Conservation (phyloP, 1,140 invertebrate genomes). For the Scaptomyza pallida region DNA sequence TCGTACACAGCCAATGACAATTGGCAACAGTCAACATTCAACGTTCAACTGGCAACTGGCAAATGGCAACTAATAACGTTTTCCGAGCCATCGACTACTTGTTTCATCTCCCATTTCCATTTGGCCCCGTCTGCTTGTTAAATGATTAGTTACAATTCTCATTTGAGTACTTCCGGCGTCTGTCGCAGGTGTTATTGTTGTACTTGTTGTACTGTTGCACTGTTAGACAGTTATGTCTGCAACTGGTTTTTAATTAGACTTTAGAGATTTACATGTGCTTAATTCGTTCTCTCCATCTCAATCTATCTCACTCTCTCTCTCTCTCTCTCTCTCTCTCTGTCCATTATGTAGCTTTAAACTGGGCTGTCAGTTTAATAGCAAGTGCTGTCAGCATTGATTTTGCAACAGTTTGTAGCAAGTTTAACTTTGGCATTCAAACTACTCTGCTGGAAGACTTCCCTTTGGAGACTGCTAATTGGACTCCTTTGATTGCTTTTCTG, state of each 20-base stretch:
- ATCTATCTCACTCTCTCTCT: too few species aligned
- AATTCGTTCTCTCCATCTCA: background rate
- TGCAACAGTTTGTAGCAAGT: constrained; percentile 31
- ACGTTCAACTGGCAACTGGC: constrained; percentile 50
- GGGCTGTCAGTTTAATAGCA: constrained; percentile 44
- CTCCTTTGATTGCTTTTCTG: constrained; percentile 29
- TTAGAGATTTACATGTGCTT: constrained; percentile 50
- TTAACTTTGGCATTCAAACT: constrained; percentile 27
- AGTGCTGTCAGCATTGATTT: constrained; percentile 38
- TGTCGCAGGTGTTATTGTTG: constrained; percentile 17
- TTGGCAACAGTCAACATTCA: constrained; percentile 32
- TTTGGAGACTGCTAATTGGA: constrained; percentile 50
- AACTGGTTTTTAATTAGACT: constrained; percentile 60
- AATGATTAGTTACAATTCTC: constrained; percentile 60
- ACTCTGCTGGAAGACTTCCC: constrained; percentile 1
- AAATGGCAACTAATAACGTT: constrained; percentile 62
- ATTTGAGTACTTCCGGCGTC: constrained; percentile 45
- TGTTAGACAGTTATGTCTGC: constrained; percentile 4
- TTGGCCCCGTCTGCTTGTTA: constrained; percentile 30
- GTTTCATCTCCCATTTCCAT: constrained; percentile 8
- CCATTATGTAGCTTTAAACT: constrained; percentile 18
- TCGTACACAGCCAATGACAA: constrained; percentile 15
- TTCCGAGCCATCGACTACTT: constrained; percentile 6
- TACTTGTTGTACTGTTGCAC: background rate
- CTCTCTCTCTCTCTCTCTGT: too few species aligned